Conservation (phyloP, 1,140 invertebrate species). For the Drosophila novamexicana region DNA sequence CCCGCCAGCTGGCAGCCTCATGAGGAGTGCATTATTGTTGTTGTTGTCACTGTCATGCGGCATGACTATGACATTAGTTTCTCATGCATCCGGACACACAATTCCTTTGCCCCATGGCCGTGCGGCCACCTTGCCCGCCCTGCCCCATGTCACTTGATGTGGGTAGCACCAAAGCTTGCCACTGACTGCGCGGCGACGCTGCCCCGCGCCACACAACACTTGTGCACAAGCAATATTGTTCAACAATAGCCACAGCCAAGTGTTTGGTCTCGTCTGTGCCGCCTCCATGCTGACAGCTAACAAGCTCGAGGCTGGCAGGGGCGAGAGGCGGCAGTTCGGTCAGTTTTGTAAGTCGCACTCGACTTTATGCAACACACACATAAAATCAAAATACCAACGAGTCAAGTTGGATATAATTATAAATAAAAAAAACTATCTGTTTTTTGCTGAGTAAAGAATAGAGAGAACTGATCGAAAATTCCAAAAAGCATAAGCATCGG, state of each 20-base stretch:
- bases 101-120: neutral
- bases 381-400: too few relatives aligned
- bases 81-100: conserved; percentile 32
- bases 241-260: conserved; percentile 8
- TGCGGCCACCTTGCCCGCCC: neutral
- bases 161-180: neutral
- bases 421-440: too few relatives aligned
- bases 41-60: conserved; percentile 68
- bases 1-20: conserved; percentile 41
- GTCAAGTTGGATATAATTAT: too few relatives aligned
- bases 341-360: neutral
- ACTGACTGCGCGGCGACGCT: neutral
- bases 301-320: neutral
- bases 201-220: conserved; percentile 5
- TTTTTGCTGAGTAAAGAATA: too few relatives aligned
- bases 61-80: conserved; percentile 76
- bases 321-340: neutral
- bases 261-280: neutral
- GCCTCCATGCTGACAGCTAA: neutral
- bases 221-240: conserved; percentile 16
- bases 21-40: conserved; percentile 51
- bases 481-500: too few relatives aligned
- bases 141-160: neutral
- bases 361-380: too few relatives aligned
- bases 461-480: too few relatives aligned